Conservation (phyloP, 2,888 invertebrate genomes). For the Catocala nupta region DNA sequence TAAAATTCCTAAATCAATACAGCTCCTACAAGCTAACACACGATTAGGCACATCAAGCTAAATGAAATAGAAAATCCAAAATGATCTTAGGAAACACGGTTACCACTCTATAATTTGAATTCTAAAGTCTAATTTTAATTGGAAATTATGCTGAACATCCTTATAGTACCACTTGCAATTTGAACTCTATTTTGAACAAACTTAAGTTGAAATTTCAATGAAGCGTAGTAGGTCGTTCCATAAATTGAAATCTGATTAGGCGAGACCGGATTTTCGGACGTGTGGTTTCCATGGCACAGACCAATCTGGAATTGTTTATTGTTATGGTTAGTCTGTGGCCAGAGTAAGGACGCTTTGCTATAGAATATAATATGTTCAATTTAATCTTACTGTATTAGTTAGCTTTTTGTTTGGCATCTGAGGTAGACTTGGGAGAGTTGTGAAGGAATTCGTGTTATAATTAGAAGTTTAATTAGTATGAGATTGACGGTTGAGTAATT, state of each 20-base stretch:
- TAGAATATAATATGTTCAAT: conserved; percentile 1
- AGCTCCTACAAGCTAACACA: conserved; percentile 6
- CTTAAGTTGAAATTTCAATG: conserved; percentile 18
- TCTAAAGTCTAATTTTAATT: conserved; percentile 43
- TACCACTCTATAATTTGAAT: conserved; percentile 30
- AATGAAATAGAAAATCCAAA: conserved; percentile 25
- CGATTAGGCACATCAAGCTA: conserved; percentile 29
- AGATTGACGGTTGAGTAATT: background rate
- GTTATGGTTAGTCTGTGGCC: conserved; percentile 44
- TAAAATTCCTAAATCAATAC: too few species aligned
- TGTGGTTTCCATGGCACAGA: conserved; percentile 47
- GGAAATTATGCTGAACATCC: conserved; percentile 28
- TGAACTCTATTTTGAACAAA: conserved; percentile 5
- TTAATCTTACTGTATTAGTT: too few species aligned
- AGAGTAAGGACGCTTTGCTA: conserved; percentile 33
- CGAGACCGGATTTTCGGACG: conserved; percentile 50
- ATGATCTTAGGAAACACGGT: conserved; percentile 27
- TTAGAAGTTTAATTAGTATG: background rate
- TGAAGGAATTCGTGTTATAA: background rate
- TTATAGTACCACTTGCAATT: conserved; percentile 3
- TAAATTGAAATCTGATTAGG: conserved; percentile 54
- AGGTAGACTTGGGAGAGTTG: conserved; percentile 1
- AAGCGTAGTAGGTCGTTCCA: conserved; percentile 22
- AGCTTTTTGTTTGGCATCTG: background rate
- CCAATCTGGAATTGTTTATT: conserved; percentile 50